Conservation (phyloP, 1,140 invertebrate species). For the Tetragnatha versicolor region DNA sequence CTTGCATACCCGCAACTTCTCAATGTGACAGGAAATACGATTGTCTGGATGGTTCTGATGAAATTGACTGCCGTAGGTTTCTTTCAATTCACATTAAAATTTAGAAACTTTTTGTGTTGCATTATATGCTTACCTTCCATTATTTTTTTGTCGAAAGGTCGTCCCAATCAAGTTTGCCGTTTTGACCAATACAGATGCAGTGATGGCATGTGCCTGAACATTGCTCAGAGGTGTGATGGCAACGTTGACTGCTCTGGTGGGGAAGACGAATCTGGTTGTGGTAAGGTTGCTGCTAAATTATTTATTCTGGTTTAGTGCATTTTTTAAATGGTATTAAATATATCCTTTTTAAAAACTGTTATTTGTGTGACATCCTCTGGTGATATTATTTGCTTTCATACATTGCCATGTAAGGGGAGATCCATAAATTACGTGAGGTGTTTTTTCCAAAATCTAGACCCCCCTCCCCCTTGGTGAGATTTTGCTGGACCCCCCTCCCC, state of each 20-base stretch:
- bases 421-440: no score
- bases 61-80: constrained; percentile 76
- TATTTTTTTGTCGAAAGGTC: constrained; percentile 59
- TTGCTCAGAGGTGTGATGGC: constrained; percentile 60
- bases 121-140: neutral
- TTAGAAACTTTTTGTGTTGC: no score
- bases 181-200: constrained; percentile 62
- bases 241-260: constrained; percentile 61
- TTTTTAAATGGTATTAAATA: no score
- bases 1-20: constrained; percentile 61
- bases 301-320: no score
- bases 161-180: constrained; percentile 46
- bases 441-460: no score
- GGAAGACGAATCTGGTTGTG: constrained; percentile 65
- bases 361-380: no score
- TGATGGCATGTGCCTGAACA: constrained; percentile 64
- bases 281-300: no score
- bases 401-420: no score
- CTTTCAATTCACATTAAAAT: neutral
- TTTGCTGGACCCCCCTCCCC: no score
- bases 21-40: constrained; percentile 66
- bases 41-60: constrained; percentile 85
- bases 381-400: no score
- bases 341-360: no score
- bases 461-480: no score